Evolutionary conservation across 2,113 vertebrate species (phyloP), one percentile per base, ranked within the genome.

Genomic region (Carollia perspicillata): DNA sequence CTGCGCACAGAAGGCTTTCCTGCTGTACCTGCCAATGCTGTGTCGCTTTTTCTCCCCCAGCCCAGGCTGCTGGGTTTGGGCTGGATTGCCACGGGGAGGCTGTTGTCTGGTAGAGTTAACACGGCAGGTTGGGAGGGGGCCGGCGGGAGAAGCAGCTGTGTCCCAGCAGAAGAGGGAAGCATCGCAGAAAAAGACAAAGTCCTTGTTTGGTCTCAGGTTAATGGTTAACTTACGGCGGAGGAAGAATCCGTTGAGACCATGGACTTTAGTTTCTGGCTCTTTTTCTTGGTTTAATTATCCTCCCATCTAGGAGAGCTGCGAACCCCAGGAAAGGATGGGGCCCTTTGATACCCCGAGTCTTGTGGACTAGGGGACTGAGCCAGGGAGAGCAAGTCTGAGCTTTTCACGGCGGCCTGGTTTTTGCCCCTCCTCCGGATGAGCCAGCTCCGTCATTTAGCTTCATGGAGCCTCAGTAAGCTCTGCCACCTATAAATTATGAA

Each of bases 141-240:
- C 6, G 30, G 33, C 3, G n/a, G 28, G 60, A 65, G 58, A 77
- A 44, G 28, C 37, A 42, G 84, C 85, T 89, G 81, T 68, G 23
- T 44, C 20, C 0, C 18, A 14, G 66, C 4, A 35, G 68, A 84
- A 88, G 16, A 33, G 40, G 69, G 44, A 42, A 63, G 33, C 28
- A 3, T 40, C 26, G 6, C 47, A 47, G 30, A 20, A 55, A 65
- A 87, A 87, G 94, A 47, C 95, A 49, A 96, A 97, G 97, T 95
- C 84, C 97, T 85, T 95, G 95, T 97, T 95, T 97, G n/a, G 68
- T 18, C 23, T 78, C 47, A 4, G 42, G 95, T 95, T 95, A 97
- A 97, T 95, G 81, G 37, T 95, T 97, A 95, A 95, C 84, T 72
- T 13, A 18, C 42, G 5, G 5, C 2, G 42, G 53, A 72, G 75